These are phyloP conservation scores for Agriopis aurantiaria DNA, from an alignment of 2,888 invertebrate species.

Conservation along the genomic window DNA sequence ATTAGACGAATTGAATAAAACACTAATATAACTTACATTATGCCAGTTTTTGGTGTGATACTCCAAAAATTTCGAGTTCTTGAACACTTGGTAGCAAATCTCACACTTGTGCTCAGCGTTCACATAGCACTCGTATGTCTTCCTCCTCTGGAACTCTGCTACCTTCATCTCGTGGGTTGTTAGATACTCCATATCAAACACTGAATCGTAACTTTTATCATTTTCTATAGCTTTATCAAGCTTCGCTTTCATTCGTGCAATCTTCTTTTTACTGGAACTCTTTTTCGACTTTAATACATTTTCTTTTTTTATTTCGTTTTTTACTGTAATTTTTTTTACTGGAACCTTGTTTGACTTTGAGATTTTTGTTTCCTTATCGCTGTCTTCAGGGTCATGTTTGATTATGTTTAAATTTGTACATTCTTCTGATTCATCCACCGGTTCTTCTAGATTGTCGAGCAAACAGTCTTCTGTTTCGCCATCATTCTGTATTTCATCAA, in stretches of 20 bases:
- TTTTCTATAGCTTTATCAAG: not conserved
- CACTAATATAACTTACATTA: not conserved
- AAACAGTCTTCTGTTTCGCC: not conserved
- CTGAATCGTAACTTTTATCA: not conserved
- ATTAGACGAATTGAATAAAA: not conserved
- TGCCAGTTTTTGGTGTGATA: slow-evolving; percentile 4
- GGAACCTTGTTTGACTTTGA: not conserved
- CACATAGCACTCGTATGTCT: slow-evolving; percentile 8
- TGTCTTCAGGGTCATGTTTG: not conserved
- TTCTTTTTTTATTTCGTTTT: too few species aligned
- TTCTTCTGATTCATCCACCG: not conserved
- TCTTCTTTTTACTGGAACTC: too few species aligned
- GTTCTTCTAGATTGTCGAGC: not conserved
- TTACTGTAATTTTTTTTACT: not conserved
- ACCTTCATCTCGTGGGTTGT: not conserved
- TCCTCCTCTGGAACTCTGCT: slow-evolving; percentile 3
- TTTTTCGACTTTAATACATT: too few species aligned
- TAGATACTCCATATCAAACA: slow-evolving; percentile 8
- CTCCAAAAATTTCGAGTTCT: not conserved
- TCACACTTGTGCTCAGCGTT: not conserved
- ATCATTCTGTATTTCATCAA: not conserved
- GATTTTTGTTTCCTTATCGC: not conserved
- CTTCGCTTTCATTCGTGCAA: too few species aligned
- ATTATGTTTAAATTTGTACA: not conserved
- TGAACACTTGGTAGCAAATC: not conserved